A percentile compares a stretch with the other conserved stretches of the same genome.
Conservation (phyloP, 2,888 invertebrate species). For the Drosophila setosimentum region DNA sequence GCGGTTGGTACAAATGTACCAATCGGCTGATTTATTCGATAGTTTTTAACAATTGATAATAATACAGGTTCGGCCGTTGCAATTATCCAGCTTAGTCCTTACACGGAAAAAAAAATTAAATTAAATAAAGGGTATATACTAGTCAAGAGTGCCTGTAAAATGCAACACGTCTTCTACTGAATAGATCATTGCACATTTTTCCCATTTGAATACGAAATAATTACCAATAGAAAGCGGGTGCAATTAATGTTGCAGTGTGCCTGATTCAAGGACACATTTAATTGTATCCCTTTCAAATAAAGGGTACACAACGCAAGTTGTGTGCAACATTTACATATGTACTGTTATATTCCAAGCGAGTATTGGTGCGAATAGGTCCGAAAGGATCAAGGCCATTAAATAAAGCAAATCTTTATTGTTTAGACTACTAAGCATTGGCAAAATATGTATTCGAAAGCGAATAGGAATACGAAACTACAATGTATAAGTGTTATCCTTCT, state of each 20-base stretch:
- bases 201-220: slow-evolving; percentile 27
- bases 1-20: slow-evolving; percentile 8
- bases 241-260: slow-evolving; percentile 26
- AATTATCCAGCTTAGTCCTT: no score
- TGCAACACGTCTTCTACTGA: not conserved
- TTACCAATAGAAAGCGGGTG: slow-evolving; percentile 30
- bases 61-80: no score
- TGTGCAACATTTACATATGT: slow-evolving; percentile 8
- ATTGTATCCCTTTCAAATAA: slow-evolving; percentile 22
- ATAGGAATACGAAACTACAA: not conserved
- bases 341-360: not conserved
- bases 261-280: slow-evolving; percentile 46
- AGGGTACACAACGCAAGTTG: slow-evolving; percentile 16
- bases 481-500: not conserved
- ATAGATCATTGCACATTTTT: slow-evolving; percentile 10
- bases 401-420: slow-evolving; percentile 6
- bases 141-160: no score
- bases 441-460: not conserved
- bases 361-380: not conserved
- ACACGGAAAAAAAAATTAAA: not conserved
- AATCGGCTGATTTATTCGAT: not conserved
- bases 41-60: not conserved
- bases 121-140: not conserved
- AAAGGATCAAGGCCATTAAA: slow-evolving; percentile 28
- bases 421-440: not conserved